Conservation (phyloP, 2,113 vertebrate species). For the Chaetodon trifascialis region DNA sequence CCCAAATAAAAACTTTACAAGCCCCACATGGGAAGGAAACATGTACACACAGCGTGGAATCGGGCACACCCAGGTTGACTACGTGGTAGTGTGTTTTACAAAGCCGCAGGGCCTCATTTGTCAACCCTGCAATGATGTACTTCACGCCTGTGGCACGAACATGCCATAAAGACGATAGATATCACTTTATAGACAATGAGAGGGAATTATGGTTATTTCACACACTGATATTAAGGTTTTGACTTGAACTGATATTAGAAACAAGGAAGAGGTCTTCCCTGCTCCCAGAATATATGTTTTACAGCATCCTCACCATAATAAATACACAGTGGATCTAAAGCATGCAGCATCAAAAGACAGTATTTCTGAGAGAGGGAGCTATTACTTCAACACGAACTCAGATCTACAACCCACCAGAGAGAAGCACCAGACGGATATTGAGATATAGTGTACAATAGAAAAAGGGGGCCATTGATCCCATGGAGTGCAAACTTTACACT, state of each 20-base stretch:
- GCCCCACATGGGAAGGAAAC: conserved; percentile 1
- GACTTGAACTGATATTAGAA: conserved; percentile 27
- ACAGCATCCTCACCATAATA: conserved; percentile 42
- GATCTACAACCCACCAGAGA: conserved; percentile 75
- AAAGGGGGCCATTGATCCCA: conserved; percentile 79
- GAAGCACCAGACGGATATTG: conserved; percentile 63
- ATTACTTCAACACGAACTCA: conserved; percentile 69
- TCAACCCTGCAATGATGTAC: conserved; percentile 56
- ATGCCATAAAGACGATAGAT: conserved; percentile 45
- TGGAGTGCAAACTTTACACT: conserved; percentile 81
- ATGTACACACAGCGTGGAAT: conserved; percentile 25
- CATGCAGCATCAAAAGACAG: conserved; percentile 64
- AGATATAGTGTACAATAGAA: conserved; percentile 78
- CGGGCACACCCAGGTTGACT: conserved; percentile 34
- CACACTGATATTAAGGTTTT: conserved; percentile 37
- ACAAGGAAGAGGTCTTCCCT: conserved; percentile 23
- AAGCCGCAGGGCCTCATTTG: conserved; percentile 64
- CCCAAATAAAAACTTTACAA: conserved; percentile 76
- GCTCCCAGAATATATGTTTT: conserved; percentile 52
- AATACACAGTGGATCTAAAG: conserved; percentile 58
- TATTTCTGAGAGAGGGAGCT: conserved; percentile 67
- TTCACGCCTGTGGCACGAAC: conserved; percentile 40
- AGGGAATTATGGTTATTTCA: conserved; percentile 64
- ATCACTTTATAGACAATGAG: conserved; percentile 59
- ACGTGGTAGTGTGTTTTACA: conserved; percentile 54